Base-by-base conservation (phyloP, 1,140 invertebrate genomes). In the Chymomyza costata region DNA sequence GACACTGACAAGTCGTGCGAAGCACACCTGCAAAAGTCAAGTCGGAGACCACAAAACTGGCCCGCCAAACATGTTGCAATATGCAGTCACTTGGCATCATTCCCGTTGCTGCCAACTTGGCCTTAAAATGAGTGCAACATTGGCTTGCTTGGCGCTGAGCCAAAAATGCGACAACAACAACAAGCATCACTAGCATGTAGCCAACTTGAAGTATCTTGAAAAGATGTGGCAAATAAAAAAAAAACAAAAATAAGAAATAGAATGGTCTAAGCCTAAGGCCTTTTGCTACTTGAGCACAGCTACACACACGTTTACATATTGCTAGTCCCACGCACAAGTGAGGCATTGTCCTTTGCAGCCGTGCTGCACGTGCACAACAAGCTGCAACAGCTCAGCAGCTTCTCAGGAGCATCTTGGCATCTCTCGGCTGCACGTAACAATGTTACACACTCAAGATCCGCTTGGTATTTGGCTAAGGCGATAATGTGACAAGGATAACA, bases 1-100 rank as follows among this genome's bases (percentile, higher is more conserved):
- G 71, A 78, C 71, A 80, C 71, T 78, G 73, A 78, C 73, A 78
- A 78, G 73, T 73, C 73, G 73, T 78, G 73, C 80, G 73, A 78
- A 78, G 73, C 73, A 78, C 73, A 78, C 73, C 73, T 78, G 73
- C 73, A 78, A 71, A 57, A 67, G 49, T 73, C 69, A 56, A 67
- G 68, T n/a, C 53, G 47, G 34, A 45, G 32, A 65, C 49, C 68
- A 41, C 70, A 63, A 54, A 64, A 65, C 45, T 18, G 16, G 63
- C 49, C 49, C 46, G 49, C 58, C 41, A 58, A 65, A 59, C 55
- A 71, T 71, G 71, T 71, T 78, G 71, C 71, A 78, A 78, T 65
- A 61, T 78, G 71, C 66, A 58, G 54, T 52, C 47, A 13, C 11
- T 1, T 19, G 37, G 28, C 43, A n/a, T n/a, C n/a, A n/a, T n/a